phyloP scores from a whole-genome alignment of 1,140 invertebrate genomes.

The Euura saliciscinereae region DNA sequence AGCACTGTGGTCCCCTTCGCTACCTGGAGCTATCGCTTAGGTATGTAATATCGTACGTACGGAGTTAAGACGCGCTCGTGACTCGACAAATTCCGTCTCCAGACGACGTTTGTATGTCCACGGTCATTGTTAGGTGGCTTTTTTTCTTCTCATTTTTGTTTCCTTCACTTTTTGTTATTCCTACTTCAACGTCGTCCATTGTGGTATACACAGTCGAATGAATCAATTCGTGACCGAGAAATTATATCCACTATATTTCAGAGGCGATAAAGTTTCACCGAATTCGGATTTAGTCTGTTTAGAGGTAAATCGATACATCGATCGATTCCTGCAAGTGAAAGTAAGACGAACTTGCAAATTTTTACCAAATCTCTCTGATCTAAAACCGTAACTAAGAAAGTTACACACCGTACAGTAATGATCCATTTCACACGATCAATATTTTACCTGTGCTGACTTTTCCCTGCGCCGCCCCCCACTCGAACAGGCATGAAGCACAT shows the following conservation, averaged over 20 bases:
- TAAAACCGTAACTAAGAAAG: background rate
- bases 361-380: background rate
- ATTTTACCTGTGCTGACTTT: too few species aligned
- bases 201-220: background rate
- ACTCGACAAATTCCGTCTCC: background rate
- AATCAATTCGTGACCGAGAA: background rate
- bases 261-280: too few species aligned
- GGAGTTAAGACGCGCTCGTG: slow-evolving; percentile 1
- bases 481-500: too few species aligned
- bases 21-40: background rate
- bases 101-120: background rate
- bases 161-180: background rate
- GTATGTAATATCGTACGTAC: slow-evolving; percentile 1
- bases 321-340: background rate
- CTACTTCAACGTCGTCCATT: too few species aligned
- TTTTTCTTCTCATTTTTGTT: background rate
- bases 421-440: too few species aligned
- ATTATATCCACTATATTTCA: background rate
- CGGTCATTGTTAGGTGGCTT: background rate
- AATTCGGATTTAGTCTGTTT: too few species aligned
- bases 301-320: background rate
- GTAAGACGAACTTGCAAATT: slow-evolving; percentile 1
- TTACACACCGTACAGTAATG: background rate
- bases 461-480: too few species aligned
- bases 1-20: background rate